A percentile compares a stretch with the other conserved stretches of the same genome.
phyloP scores from a whole-genome alignment of 35 echinoderm and acorn worm species.

The Apostichopus californicus region DNA sequence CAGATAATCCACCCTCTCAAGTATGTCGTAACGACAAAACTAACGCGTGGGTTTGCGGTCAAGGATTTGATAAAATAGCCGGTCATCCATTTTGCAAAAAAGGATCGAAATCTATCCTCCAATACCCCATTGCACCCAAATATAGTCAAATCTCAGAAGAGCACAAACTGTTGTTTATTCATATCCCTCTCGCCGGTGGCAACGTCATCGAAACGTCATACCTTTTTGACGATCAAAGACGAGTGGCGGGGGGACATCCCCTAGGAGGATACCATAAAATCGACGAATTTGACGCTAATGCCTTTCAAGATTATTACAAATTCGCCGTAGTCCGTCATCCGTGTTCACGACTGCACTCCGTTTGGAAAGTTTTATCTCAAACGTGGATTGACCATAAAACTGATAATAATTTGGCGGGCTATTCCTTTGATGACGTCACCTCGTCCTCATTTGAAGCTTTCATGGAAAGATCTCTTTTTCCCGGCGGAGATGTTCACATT shows the following conservation, averaged over 20 bases:
- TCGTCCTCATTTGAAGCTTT: background rate
- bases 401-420: background rate
- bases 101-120: no score
- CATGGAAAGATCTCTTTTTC: background rate
- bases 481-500: background rate
- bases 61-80: background rate
- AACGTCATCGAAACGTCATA: background rate
- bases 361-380: background rate
- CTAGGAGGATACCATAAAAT: slow-evolving; percentile 23
- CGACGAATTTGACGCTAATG: background rate
- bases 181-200: slow-evolving; percentile 19
- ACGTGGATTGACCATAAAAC: background rate
- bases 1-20: no score
- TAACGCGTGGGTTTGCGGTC: background rate
- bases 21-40: background rate
- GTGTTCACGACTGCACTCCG: slow-evolving; percentile 4
- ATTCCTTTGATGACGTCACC: background rate
- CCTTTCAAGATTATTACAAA: slow-evolving; percentile 12
- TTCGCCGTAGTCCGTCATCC: slow-evolving; percentile 38
- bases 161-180: slow-evolving; percentile 9
- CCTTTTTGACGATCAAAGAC: slow-evolving; percentile 14
- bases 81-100: background rate
- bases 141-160: background rate
- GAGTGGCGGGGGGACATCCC: background rate
- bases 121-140: background rate